These are phyloP conservation scores for Cheilosia scutellata DNA, from an alignment of 2,888 invertebrate genomes.

Conservation along the genomic window DNA sequence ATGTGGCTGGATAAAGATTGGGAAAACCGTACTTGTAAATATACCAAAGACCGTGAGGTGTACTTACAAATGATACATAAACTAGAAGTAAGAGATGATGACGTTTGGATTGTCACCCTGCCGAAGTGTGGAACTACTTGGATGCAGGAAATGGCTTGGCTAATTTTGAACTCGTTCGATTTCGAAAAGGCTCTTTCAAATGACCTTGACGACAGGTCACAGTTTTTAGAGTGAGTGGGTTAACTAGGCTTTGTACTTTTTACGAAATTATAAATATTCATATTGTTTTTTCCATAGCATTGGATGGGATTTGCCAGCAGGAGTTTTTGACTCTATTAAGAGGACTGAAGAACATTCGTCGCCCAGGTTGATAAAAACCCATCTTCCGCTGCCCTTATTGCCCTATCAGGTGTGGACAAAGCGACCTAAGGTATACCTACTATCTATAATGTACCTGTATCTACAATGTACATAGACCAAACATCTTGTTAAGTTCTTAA, in stretches of 20 bases:
- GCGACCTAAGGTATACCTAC: slow-evolving; percentile 79
- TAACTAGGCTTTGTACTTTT: slow-evolving; percentile 14
- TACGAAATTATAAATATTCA: too few relatives aligned
- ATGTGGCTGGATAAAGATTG: slow-evolving; percentile 76
- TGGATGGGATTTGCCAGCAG: slow-evolving; percentile 69
- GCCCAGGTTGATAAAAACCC: slow-evolving; percentile 82
- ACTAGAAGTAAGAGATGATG: slow-evolving; percentile 81
- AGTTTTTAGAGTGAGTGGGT: slow-evolving; percentile 80
- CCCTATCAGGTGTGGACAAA: slow-evolving; percentile 81
- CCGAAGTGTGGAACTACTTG: slow-evolving; percentile 83
- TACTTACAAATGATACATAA: slow-evolving; percentile 76
- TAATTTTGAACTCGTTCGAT: slow-evolving; percentile 81
- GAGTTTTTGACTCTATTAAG: slow-evolving; percentile 79
- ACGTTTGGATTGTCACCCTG: slow-evolving; percentile 82
- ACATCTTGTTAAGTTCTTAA: too few relatives aligned
- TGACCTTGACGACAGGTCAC: slow-evolving; percentile 81
- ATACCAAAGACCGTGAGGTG: too few relatives aligned
- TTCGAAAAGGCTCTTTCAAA: slow-evolving; percentile 80
- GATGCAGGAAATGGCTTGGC: slow-evolving; percentile 83
- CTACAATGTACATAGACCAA: neutral
- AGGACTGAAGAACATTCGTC: slow-evolving; percentile 78
- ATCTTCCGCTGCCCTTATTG: slow-evolving; percentile 81
- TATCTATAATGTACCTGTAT: neutral
- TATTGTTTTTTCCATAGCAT: neutral
- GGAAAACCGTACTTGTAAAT: slow-evolving; percentile 79